A percentile compares a stretch with the other conserved stretches of the same genome.
phyloP scores from a whole-genome alignment of 2,888 invertebrate genomes.

The Ferrisia virgata region DNA sequence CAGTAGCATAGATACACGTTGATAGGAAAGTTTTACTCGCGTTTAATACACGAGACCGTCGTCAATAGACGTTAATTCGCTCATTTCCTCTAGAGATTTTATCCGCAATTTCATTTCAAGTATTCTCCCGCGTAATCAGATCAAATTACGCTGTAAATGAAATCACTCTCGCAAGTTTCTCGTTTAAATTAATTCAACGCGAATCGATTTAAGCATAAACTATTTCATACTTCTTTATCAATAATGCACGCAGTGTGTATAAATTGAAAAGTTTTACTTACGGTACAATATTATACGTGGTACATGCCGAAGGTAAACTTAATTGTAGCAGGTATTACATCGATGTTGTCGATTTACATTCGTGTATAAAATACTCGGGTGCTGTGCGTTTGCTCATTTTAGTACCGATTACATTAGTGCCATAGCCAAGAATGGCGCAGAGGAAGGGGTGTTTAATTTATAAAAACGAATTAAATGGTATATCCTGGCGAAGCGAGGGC shows the following conservation, averaged over 20 bases:
- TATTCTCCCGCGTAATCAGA: constrained; percentile 28
- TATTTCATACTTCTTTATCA: neutral
- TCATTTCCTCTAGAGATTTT: constrained; percentile 28
- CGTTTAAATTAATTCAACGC: constrained; percentile 5
- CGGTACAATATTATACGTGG: neutral
- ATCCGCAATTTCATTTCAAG: constrained; percentile 30
- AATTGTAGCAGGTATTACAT: no score
- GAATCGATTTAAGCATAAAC: constrained; percentile 3
- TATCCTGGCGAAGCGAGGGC: no score
- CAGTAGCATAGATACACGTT: neutral
- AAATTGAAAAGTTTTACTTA: neutral
- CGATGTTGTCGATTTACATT: no score
- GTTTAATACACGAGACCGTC: constrained; percentile 14
- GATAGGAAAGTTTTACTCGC: neutral
- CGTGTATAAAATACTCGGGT: no score
- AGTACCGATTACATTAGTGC: no score
- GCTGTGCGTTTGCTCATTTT: no score
- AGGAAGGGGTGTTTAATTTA: no score
- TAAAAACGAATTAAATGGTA: no score
- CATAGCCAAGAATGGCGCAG: no score
- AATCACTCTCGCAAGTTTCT: neutral
- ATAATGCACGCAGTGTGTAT: neutral
- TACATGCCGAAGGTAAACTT: neutral
- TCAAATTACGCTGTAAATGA: constrained; percentile 15
- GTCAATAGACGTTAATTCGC: constrained; percentile 30